Conservation (phyloP, 2,888 invertebrate species). For the Operophtera brumata region DNA sequence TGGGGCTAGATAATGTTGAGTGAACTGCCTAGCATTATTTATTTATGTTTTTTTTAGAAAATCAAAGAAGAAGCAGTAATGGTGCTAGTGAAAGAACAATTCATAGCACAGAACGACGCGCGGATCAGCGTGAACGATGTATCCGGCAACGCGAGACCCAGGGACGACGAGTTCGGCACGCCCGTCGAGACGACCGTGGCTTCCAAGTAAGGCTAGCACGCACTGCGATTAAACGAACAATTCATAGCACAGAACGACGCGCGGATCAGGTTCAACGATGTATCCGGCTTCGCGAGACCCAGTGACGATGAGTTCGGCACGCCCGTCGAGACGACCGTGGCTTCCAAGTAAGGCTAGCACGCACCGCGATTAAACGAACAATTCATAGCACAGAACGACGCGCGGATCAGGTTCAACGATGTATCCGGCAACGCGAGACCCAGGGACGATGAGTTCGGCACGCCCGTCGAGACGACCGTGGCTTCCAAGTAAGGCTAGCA, state of each 20-base stretch:
- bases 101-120: constrained; percentile 55
- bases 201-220: constrained; percentile 8
- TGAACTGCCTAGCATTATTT: not conserved
- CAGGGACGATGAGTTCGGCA: constrained; percentile 50
- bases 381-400: constrained; percentile 57
- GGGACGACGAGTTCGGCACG: constrained; percentile 51
- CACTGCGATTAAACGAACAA: constrained; percentile 63
- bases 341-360: constrained; percentile 9
- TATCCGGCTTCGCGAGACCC: constrained; percentile 36
- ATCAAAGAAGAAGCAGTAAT: constrained; percentile 46
- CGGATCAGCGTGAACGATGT: constrained; percentile 56
- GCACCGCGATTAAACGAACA: constrained; percentile 64
- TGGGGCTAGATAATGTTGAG: too few species aligned
- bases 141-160: constrained; percentile 28
- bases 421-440: constrained; percentile 38
- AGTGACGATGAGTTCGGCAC: constrained; percentile 51
- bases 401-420: constrained; percentile 51
- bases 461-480: constrained; percentile 55
- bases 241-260: constrained; percentile 59
- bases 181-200: constrained; percentile 53
- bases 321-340: constrained; percentile 53
- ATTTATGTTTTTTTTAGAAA: constrained; percentile 35
- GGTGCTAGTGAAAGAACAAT: constrained; percentile 62
- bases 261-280: constrained; percentile 52
- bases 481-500: constrained; percentile 9